These are phyloP conservation scores for Tachysurus fulvidraco DNA, from an alignment of 2,113 vertebrate genomes.

Conservation along the genomic window DNA sequence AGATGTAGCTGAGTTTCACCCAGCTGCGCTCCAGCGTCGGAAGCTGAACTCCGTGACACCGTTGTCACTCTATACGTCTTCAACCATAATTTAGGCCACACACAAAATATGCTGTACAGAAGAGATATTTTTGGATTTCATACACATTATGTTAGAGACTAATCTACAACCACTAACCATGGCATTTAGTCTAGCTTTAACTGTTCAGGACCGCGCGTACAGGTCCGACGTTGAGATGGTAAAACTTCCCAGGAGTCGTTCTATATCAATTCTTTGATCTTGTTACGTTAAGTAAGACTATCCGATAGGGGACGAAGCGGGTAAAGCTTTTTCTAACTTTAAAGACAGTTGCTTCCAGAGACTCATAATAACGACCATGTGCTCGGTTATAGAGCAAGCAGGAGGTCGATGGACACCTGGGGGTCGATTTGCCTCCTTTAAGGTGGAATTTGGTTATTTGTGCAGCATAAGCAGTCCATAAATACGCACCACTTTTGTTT, in stretches of 20 bases:
- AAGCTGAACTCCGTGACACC: neutral
- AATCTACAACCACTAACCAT: neutral
- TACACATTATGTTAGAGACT: neutral
- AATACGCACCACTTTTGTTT: neutral
- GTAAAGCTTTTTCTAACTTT: neutral
- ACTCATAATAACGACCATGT: constrained; percentile 19
- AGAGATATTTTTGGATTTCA: neutral
- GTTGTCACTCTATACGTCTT: neutral
- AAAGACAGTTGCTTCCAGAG: neutral
- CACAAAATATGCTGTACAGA: neutral
- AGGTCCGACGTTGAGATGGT: neutral
- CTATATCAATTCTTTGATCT: neutral
- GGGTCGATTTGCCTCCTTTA: neutral
- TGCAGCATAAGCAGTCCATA: neutral
- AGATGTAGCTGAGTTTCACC: constrained; percentile 22
- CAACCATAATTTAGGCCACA: neutral
- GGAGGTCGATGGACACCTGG: neutral
- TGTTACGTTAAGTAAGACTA: neutral
- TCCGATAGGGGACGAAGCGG: neutral
- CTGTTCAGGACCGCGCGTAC: neutral
- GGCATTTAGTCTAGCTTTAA: neutral
- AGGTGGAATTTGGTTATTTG: neutral
- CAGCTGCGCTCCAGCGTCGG: constrained; percentile 6
- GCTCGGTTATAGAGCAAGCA: constrained; percentile 7
- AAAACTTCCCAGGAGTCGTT: neutral